Conservation (phyloP, 2,797 vertebrate species). For the Denticeps clupeoides region DNA sequence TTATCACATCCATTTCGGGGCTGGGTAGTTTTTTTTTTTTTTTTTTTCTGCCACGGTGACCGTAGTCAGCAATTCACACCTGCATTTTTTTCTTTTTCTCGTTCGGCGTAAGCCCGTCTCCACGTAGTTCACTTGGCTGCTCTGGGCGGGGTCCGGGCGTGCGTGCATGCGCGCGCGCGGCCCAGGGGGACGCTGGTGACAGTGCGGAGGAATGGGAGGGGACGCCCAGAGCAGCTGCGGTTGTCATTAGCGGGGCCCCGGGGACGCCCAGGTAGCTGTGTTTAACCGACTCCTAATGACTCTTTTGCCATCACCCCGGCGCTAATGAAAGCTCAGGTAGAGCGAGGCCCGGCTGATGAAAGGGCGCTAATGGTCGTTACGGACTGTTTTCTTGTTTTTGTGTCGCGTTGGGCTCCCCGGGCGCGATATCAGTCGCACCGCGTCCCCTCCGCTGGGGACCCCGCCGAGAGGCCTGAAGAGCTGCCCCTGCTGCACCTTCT, state of each 20-base stretch:
- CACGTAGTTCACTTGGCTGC: no score
- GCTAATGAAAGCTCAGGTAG: constrained; percentile 39
- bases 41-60: no score
- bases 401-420: constrained; percentile 17
- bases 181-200: constrained; percentile 15
- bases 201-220: constrained; percentile 22
- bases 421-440: constrained; percentile 9
- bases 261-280: constrained; percentile 18
- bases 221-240: constrained; percentile 22
- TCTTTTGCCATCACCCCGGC: constrained; percentile 16
- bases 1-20: no score
- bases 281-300: constrained; percentile 24
- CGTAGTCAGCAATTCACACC: no score
- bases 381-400: constrained; percentile 41
- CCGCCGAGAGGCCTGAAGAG: no score
- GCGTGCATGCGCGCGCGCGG: constrained; percentile 1
- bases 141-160: constrained; percentile 2
- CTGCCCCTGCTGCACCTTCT: no score
- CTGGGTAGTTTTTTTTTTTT: no score
- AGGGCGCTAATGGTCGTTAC: constrained; percentile 24
- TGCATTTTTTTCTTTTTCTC: no score
- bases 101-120: no score
- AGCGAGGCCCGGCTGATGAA: constrained; percentile 22
- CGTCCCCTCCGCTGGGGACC: no score
- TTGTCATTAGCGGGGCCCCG: constrained; percentile 26